Conservation (phyloP, 2,888 invertebrate genomes). For the Dynastes maya region DNA sequence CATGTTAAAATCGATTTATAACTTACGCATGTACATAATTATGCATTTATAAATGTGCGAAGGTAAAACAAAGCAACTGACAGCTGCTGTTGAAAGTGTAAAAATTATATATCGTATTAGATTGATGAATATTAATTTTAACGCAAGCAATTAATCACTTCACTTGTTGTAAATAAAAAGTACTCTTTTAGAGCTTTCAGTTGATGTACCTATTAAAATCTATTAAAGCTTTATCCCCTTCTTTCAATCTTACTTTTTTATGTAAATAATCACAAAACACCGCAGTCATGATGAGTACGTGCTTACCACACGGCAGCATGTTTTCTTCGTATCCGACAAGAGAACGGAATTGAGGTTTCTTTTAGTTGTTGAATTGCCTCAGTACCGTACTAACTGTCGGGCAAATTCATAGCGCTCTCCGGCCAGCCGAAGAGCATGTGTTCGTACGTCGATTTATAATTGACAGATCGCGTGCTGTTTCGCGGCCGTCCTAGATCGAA, state of each 20-base stretch:
- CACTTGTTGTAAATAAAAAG: too few relatives aligned
- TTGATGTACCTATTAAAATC: too few relatives aligned
- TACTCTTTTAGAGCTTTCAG: too few relatives aligned
- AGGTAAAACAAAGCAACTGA: too few relatives aligned
- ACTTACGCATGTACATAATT: too few relatives aligned
- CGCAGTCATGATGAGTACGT: conserved; percentile 20
- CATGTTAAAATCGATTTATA: too few relatives aligned
- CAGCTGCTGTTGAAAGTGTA: too few relatives aligned
- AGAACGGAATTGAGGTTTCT: conserved; percentile 51
- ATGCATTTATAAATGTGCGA: too few relatives aligned
- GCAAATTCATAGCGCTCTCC: conserved; percentile 33
- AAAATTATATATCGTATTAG: too few relatives aligned
- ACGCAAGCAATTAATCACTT: too few relatives aligned
- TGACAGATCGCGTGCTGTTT: conserved; percentile 40
- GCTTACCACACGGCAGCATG: conserved; percentile 30
- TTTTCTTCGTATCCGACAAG: conserved; percentile 41
- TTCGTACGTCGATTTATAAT: conserved; percentile 29
- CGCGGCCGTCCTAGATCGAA: conserved; percentile 15
- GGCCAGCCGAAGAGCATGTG: conserved; percentile 39
- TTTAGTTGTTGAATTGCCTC: conserved; percentile 53
- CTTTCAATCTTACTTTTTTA: conserved; percentile 23
- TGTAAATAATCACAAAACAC: conserved; percentile 31
- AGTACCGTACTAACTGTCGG: conserved; percentile 65
- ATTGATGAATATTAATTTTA: too few relatives aligned
- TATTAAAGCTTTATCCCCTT: not conserved